Evolutionary conservation across 2,888 invertebrate genomes (phyloP), one percentile per base, ranked within the genome.

Genomic region (Phorcus lineatus): DNA sequence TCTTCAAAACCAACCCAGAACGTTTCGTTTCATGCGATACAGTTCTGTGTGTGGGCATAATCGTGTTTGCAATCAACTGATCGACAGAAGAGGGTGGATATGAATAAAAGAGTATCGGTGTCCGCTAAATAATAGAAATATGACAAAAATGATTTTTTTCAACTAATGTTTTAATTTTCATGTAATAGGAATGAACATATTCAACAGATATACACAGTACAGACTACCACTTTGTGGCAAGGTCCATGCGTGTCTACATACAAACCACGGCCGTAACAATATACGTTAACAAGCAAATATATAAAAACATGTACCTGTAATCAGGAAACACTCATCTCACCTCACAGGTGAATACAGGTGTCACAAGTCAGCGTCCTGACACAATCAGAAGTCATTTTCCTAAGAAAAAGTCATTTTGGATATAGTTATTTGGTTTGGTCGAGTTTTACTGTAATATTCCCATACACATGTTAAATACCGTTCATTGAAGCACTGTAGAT

Each of bases 181-280:
- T 62, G 28, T 62, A 28, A 28, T 28, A 62, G 62, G 62, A 62
- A 62, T 62, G 62, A 62, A 62, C 62, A 62, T 62, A 62, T 62
- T 57, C 28, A 62, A 62, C 62, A 24, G 28, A 28, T 62, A 62
- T 24, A 62, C 62, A 62, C 17, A 4, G 28, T 28, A 28, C 24
- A 62, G 62, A 24, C 62, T 16, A 24, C 62, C 62, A 62, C 28
- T 28, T 62, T 11, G 62, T 62, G 62, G 24, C 62, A 24, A 62
- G 28, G 28, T 62, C 24, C 24, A 62, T 28, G 24, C 11, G 62
- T 17, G 28, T 28, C 47, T 47, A 47, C 47, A 47, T 47, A 47
- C 28, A 62, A 62, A 62, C 62, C 62, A 62, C 28, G 24, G 24
- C 62, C 62, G n/a, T 62, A 62, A 62, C 62, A 24, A 62, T 19